Base-by-base conservation (phyloP, 2,797 vertebrate species). In the Cynodonichthys magdalenae region DNA sequence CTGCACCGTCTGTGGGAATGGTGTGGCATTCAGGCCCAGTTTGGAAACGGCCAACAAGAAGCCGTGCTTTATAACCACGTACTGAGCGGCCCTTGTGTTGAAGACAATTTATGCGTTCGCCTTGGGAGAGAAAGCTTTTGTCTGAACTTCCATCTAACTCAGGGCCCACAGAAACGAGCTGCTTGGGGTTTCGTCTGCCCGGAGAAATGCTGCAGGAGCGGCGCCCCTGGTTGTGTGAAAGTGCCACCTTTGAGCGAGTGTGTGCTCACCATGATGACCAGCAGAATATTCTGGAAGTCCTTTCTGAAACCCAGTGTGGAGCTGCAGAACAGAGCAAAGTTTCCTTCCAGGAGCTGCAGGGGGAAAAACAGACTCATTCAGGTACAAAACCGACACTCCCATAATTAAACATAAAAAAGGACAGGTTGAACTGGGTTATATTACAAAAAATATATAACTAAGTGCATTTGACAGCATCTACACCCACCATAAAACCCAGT, bases 251-350 rank as follows among this genome's bases (percentile, higher is more conserved):
- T 48, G 46, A 47, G 18, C 31, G 17, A 39, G 29, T 58, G 56
- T 27, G 29, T 54, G 19, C 96, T 58, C 87, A 99, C 98, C 98
- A 99, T 99, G 91, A 99, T 98, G 78, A 93, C 93, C 79, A 99
- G 92, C 3, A 99, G 94, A 62, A 99, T 94, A 76, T 99, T 99
- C 92, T 99, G 98, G 88, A 98, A 99, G 79, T 98, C 94, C 0
- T 97, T 94, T 53, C 94, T 94, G 87, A 98, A 97, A 65, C 96
- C 95, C 76, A 99, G 83, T 0, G 97, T 97, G 63, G 93, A 97
- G 75, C 94, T 96, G 83, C 97, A 97, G 91, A 99, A 99, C 53
- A 99, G 92, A 14, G 97, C 97, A 0, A 98, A 98, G 92, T 99
- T 99, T 41, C 97, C 98, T 74, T 99, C 98, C 77, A 99, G 90